Conservation (phyloP, 2,888 invertebrate genomes). For the Brassicogethes aeneus region DNA sequence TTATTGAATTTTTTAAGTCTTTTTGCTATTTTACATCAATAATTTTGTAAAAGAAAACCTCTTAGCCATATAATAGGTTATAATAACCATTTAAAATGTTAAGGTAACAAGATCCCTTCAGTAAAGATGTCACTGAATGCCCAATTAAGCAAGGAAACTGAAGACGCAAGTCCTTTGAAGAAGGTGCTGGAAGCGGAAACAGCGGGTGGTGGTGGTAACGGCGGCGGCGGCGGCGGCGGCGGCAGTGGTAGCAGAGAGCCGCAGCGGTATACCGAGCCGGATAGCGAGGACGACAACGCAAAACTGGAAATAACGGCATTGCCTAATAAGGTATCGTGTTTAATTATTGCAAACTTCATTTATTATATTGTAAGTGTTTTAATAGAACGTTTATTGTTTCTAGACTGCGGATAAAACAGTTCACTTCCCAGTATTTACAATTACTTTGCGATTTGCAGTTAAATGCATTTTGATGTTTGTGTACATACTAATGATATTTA, state of each 20-base stretch:
- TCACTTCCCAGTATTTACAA: constrained; percentile 23
- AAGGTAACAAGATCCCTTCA: constrained; percentile 34
- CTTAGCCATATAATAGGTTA: too few species aligned
- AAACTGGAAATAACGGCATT: constrained; percentile 29
- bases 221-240: constrained; percentile 9
- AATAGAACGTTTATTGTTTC: constrained; percentile 27
- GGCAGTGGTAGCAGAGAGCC: constrained; percentile 6
- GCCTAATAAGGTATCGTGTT: constrained; percentile 27
- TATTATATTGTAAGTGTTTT: constrained; percentile 26
- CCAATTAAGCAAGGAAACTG: constrained; percentile 34
- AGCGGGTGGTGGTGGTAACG: constrained; percentile 5
- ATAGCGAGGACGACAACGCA: constrained; percentile 16
- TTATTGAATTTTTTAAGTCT: too few species aligned
- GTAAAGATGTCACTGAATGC: constrained; percentile 39
- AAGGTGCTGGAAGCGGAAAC: constrained; percentile 7
- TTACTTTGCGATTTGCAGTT: constrained; percentile 19
- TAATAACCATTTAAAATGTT: too few species aligned
- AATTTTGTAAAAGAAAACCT: too few species aligned
- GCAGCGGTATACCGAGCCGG: constrained; percentile 11
- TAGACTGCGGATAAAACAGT: constrained; percentile 24
- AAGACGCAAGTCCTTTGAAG: constrained; percentile 17
- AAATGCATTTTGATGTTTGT: not conserved
- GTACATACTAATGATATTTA: not conserved
- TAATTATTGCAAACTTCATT: constrained; percentile 19
- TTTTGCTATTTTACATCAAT: too few species aligned